Conservation (phyloP, 2,888 invertebrate genomes). For the Sepiola atlantica region DNA sequence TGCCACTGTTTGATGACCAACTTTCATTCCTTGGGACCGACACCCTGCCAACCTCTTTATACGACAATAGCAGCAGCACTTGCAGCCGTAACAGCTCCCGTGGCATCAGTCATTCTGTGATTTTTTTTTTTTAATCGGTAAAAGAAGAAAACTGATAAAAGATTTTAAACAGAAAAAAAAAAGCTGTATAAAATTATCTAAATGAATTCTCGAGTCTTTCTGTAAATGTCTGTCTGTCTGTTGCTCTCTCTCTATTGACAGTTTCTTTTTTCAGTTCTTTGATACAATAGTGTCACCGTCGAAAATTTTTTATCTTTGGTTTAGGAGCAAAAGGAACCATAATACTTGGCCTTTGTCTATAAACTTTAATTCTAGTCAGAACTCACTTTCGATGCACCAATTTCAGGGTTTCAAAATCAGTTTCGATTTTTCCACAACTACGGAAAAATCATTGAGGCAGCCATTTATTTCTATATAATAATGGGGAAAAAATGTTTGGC, state of each 20-base stretch:
- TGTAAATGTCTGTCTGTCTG: background rate
- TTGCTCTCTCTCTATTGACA: background rate
- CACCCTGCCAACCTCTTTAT: background rate
- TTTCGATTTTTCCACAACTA: too few relatives aligned
- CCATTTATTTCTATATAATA: too few relatives aligned
- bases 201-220: background rate
- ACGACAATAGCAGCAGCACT: background rate
- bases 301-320: too few relatives aligned
- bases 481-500: too few relatives aligned
- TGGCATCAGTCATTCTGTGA: slow-evolving; percentile 5
- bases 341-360: too few relatives aligned
- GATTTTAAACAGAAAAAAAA: background rate
- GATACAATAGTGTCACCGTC: too few relatives aligned
- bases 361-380: too few relatives aligned
- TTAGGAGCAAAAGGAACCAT: too few relatives aligned
- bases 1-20: background rate
- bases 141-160: background rate
- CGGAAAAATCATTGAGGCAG: too few relatives aligned
- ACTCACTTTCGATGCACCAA: too few relatives aligned
- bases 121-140: background rate
- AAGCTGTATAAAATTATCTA: background rate
- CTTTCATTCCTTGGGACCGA: background rate
- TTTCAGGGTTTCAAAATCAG: too few relatives aligned
- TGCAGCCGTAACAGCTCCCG: background rate
- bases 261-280: too few relatives aligned